These are phyloP conservation scores for Dinoponera quadriceps DNA, from an alignment of 1,140 invertebrate species.

Conservation along the genomic window DNA sequence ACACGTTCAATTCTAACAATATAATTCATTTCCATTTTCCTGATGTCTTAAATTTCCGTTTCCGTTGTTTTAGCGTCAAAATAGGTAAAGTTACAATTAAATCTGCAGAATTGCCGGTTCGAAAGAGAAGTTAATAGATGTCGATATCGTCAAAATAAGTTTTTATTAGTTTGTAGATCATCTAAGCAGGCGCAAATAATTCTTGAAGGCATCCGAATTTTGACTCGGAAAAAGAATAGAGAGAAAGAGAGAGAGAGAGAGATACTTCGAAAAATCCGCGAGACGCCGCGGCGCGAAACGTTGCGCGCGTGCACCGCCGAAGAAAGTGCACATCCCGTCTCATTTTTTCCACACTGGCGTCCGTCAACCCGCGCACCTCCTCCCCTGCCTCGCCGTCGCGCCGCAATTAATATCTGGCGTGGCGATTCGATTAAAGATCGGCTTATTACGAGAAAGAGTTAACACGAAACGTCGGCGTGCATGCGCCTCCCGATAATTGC, in stretches of 20 bases:
- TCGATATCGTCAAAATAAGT: too few species aligned
- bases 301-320: slow-evolving; percentile 60
- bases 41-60: too few species aligned
- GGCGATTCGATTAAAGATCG: slow-evolving; percentile 52
- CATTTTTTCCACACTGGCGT: slow-evolving; percentile 33
- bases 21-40: too few species aligned
- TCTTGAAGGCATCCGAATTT: too few species aligned
- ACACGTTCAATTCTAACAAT: too few species aligned
- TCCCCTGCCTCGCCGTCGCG: neutral
- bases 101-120: too few species aligned
- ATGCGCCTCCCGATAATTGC: slow-evolving; percentile 44
- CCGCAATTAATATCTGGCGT: slow-evolving; percentile 56
- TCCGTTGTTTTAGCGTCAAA: too few species aligned
- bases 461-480: slow-evolving; percentile 31
- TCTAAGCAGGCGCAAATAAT: too few species aligned
- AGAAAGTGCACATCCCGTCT: slow-evolving; percentile 64
- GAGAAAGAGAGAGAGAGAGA: neutral
- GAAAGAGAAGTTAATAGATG: too few species aligned
- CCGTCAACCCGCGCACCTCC: slow-evolving; percentile 21
- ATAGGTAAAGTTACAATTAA: too few species aligned
- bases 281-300: slow-evolving; percentile 34
- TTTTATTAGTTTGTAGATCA: too few species aligned
- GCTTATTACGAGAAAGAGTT: slow-evolving; percentile 55
- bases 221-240: neutral
- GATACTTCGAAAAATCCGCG: slow-evolving; percentile 48